phyloP scores from a whole-genome alignment of 2,797 vertebrate species.

The Austrolebias charrua region DNA sequence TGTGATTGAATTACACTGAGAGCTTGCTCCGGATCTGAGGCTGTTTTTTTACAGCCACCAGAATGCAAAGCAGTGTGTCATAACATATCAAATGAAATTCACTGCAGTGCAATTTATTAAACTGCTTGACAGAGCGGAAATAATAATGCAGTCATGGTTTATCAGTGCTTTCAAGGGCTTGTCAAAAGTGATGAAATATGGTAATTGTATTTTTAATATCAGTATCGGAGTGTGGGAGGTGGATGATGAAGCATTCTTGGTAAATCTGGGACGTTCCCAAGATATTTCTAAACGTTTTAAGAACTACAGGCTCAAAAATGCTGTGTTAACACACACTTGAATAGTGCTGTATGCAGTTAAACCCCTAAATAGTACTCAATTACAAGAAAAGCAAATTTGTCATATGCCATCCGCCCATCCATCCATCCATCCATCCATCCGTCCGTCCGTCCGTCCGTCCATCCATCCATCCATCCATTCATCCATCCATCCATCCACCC shows the following conservation, averaged over 20 bases:
- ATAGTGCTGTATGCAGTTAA: neutral
- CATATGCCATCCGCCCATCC: too few species aligned
- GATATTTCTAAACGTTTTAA: slow-evolving; percentile 23
- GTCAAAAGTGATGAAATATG: slow-evolving; percentile 68
- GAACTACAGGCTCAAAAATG: slow-evolving; percentile 17
- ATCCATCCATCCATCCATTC: too few species aligned
- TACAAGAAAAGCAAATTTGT: too few species aligned
- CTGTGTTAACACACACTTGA: too few species aligned
- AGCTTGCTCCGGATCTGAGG: slow-evolving; percentile 17
- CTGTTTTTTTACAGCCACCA: slow-evolving; percentile 29
- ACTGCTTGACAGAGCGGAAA: slow-evolving; percentile 60
- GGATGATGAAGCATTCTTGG: slow-evolving; percentile 29
- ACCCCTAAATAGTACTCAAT: neutral
- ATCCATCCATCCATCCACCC: too few species aligned
- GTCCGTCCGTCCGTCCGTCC: too few species aligned
- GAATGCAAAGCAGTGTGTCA: slow-evolving; percentile 41
- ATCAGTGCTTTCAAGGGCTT: slow-evolving; percentile 64
- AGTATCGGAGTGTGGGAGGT: slow-evolving; percentile 37
- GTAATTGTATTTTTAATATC: slow-evolving; percentile 72
- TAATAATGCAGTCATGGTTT: slow-evolving; percentile 66
- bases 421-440: too few species aligned
- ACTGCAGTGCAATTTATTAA: slow-evolving; percentile 60
- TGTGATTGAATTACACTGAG: slow-evolving; percentile 42
- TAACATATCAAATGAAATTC: slow-evolving; percentile 57
- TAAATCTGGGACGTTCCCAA: slow-evolving; percentile 30